Evolutionary conservation across 2,888 invertebrate species (phyloP).

Genomic region (Salpingus planirostris): DNA sequence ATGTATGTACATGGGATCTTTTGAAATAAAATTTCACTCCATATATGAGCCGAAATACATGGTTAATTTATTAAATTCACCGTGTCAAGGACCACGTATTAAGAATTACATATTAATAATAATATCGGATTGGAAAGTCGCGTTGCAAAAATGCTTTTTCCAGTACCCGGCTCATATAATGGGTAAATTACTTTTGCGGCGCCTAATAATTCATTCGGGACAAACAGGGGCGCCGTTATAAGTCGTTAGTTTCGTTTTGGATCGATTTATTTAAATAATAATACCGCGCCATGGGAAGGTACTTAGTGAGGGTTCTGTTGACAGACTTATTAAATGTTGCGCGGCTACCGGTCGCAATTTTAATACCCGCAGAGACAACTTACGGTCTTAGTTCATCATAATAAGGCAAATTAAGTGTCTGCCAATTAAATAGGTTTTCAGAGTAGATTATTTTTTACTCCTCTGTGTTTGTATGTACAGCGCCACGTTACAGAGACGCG

Average conservation of each 20-base stretch:
- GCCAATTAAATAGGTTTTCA: constrained; percentile 16
- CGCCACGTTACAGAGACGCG: too few species aligned
- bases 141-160: constrained; percentile 1
- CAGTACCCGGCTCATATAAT: not conserved
- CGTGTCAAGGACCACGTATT: constrained; percentile 17
- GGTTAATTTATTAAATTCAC: constrained; percentile 21
- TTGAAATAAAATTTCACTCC: constrained; percentile 22
- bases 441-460: too few species aligned
- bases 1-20: too few species aligned
- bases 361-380: constrained; percentile 14
- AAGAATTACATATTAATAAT: constrained; percentile 11
- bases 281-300: constrained; percentile 16
- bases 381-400: constrained; percentile 12
- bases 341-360: too few species aligned
- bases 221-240: constrained; percentile 11
- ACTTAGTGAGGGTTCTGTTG: constrained; percentile 15
- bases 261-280: constrained; percentile 22
- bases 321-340: constrained; percentile 19
- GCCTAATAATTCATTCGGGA: not conserved
- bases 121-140: constrained; percentile 1
- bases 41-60: constrained; percentile 22
- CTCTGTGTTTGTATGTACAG: too few species aligned
- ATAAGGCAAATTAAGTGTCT: constrained; percentile 14
- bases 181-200: not conserved
- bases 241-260: constrained; percentile 16